phyloP scores from a whole-genome alignment of 2,797 vertebrate genomes.

The Crenuchus spilurus region DNA sequence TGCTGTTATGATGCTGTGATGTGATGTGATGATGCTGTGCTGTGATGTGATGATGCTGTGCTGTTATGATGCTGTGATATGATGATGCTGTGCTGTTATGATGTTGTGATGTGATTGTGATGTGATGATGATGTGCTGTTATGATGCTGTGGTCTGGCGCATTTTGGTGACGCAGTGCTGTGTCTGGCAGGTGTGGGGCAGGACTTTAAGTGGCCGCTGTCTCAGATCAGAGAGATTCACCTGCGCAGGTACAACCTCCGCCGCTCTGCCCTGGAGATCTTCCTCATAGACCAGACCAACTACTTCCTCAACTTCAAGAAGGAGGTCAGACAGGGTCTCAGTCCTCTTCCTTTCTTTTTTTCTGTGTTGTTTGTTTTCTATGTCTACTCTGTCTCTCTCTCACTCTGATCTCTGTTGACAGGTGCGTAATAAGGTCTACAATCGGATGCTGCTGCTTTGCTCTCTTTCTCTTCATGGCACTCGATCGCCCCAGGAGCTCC shows the following conservation, averaged over 20 bases:
- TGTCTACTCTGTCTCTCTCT: background rate
- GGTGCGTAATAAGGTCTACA: slow-evolving; percentile 94
- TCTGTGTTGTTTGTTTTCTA: background rate
- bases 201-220: slow-evolving; percentile 96
- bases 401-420: slow-evolving; percentile 56
- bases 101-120: no score
- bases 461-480: slow-evolving; percentile 89
- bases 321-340: slow-evolving; percentile 87
- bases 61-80: no score
- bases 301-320: slow-evolving; percentile 98
- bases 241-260: slow-evolving; percentile 92
- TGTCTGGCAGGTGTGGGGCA: slow-evolving; percentile 84
- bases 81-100: no score
- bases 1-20: no score
- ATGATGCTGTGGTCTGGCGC: no score
- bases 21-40: no score
- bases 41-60: no score
- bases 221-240: slow-evolving; percentile 93
- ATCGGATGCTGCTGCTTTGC: slow-evolving; percentile 87
- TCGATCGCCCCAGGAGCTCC: slow-evolving; percentile 92
- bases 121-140: no score
- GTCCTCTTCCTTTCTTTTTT: background rate
- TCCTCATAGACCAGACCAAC: slow-evolving; percentile 95
- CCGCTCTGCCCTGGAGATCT: slow-evolving; percentile 94
- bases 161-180: background rate